phyloP scores from a whole-genome alignment of 2,888 invertebrate species.

The Sylvicola fuscatus region DNA sequence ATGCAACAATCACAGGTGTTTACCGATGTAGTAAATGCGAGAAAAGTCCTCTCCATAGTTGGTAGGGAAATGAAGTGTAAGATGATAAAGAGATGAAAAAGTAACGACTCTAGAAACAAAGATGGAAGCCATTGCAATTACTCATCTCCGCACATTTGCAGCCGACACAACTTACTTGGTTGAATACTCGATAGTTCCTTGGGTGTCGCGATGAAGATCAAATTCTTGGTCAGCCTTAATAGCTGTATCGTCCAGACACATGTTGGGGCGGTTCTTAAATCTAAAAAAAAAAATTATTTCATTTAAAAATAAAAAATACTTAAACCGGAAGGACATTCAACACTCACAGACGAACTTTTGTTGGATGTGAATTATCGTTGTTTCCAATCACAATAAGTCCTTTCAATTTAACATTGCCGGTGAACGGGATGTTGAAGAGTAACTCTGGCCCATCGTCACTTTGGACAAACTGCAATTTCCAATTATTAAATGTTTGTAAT shows the following conservation, averaged over 20 bases:
- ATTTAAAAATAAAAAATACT: constrained; percentile 15
- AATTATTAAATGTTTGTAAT: background rate
- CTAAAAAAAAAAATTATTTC: constrained; percentile 31
- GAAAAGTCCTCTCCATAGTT: constrained; percentile 78
- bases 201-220: constrained; percentile 58
- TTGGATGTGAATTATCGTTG: constrained; percentile 67
- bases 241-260: constrained; percentile 82
- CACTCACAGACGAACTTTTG: constrained; percentile 65
- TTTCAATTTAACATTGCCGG: constrained; percentile 86
- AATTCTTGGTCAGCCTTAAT: constrained; percentile 71
- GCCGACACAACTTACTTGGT: constrained; percentile 69
- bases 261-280: constrained; percentile 79
- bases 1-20: background rate
- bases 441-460: constrained; percentile 94
- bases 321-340: too few relatives aligned
- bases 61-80: constrained; percentile 74
- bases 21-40: constrained; percentile 72
- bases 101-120: constrained; percentile 57
- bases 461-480: constrained; percentile 61
- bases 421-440: constrained; percentile 91
- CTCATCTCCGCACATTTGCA: too few relatives aligned
- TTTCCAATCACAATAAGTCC: constrained; percentile 86
- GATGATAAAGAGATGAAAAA: constrained; percentile 74
- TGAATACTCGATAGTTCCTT: constrained; percentile 69
- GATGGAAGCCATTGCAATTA: too few relatives aligned